A percentile compares a stretch with the other conserved stretches of the same genome.
Evolutionary conservation across 2,113 vertebrate species (phyloP).

Genomic region (Sylvietta virens): DNA sequence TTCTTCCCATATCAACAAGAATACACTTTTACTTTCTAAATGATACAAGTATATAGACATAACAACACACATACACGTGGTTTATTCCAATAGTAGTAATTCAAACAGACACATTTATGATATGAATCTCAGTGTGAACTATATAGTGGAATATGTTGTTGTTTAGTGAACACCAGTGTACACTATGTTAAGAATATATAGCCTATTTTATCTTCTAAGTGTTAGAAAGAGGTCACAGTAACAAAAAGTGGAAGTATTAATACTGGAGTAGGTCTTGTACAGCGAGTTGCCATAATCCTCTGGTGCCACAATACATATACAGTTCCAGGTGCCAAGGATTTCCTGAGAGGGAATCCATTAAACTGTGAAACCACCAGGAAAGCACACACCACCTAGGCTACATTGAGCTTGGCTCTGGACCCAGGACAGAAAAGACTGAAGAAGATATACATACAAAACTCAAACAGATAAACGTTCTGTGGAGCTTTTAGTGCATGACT

Average conservation of each 20-base stretch:
- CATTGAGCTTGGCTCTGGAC: neutral
- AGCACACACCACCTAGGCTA: neutral
- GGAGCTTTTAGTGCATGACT: neutral
- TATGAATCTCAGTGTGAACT: neutral
- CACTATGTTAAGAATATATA: neutral
- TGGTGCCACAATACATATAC: neutral
- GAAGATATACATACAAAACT: neutral
- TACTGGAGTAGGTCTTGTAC: neutral
- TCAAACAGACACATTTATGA: neutral
- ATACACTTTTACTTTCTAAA: neutral
- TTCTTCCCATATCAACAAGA: neutral
- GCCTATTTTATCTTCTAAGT: neutral
- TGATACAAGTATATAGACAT: neutral
- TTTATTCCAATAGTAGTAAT: neutral
- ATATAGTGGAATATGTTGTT: neutral
- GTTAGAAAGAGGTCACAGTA: neutral
- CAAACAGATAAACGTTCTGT: neutral
- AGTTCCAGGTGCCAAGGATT: neutral
- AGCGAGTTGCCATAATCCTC: neutral
- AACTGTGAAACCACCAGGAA: neutral
- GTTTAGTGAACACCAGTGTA: neutral
- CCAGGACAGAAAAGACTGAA: neutral
- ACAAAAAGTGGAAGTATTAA: neutral
- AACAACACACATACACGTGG: neutral
- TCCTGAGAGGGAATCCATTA: rapidly evolving